phyloP scores from a whole-genome alignment of 1,140 invertebrate genomes.

The Proctacanthus coquilletti region DNA sequence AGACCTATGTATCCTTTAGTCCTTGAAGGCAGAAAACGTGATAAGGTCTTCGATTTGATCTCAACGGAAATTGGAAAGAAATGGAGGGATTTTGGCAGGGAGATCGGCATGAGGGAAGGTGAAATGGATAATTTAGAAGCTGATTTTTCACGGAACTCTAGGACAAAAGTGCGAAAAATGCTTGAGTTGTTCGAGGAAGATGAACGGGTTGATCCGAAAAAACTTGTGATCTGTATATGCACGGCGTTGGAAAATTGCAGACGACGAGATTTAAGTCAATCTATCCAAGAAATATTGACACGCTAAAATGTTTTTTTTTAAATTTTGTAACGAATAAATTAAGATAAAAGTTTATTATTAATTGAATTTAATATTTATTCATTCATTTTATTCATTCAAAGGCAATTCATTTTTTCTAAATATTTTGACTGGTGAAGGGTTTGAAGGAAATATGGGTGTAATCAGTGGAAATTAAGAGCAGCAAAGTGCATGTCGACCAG shows the following conservation, averaged over 20 bases:
- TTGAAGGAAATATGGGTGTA: no score
- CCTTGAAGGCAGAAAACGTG: constrained; percentile 15
- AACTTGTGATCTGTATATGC: constrained; percentile 15
- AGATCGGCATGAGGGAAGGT: constrained; percentile 30
- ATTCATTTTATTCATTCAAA: no score
- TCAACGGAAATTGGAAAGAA: constrained; percentile 30
- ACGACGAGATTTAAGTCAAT: constrained; percentile 18
- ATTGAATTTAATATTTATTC: no score
- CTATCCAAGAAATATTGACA: constrained; percentile 21
- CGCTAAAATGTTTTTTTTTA: no score
- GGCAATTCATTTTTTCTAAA: no score
- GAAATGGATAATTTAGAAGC: constrained; percentile 32
- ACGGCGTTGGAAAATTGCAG: constrained; percentile 13
- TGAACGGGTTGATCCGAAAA: constrained; percentile 16
- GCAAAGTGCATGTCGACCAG: no score
- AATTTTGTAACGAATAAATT: no score
- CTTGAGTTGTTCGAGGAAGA: constrained; percentile 19
- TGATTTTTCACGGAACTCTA: constrained; percentile 17
- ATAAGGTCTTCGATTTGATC: constrained; percentile 16
- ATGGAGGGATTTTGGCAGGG: constrained; percentile 35
- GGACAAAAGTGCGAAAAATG: constrained; percentile 15
- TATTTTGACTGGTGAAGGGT: no score
- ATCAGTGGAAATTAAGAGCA: no score
- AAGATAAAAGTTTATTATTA: no score
- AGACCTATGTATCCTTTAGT: neutral